Base-by-base conservation (phyloP, 2,113 vertebrate genomes). In the Macroglossus sobrinus region DNA sequence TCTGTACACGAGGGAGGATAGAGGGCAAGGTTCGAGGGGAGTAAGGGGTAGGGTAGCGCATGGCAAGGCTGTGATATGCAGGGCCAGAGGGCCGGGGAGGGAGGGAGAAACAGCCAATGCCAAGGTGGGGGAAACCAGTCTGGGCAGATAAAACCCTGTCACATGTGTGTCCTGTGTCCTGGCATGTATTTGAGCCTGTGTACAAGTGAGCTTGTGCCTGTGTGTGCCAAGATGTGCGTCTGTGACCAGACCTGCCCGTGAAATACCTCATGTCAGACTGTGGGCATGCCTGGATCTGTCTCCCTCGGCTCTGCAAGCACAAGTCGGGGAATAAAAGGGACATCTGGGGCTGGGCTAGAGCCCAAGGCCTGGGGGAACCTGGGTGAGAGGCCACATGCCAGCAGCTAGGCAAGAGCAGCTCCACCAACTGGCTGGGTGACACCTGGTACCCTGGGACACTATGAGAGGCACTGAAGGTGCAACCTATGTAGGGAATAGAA, bases 41-140 rank as follows among this genome's bases (percentile, higher is more conserved):
- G 22, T 10, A 16, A 47, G 30, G 7, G 19, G 24, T 11, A 28
- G 3, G 35, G 16, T 7, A 35, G 66, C 63, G 21, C 89, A 81
- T 33, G 47, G 57, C 88, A 74, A 69, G 18, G 57, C 24, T 11
- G 63, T 55, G 45, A 43, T 10, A 0, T 4, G 7, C 57, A 74
- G 21, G 24, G 57, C 78, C 59, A 22, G 64, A 61, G 63, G 4
- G n/a, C 15, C 22, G 30, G 33, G 80, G 28, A 33, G 50, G 33
- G 19, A 68, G n/a, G 45, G 43, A 61, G 78, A 61, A n/a, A n/a
- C 10, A 50, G 19, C 35, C 45, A 30, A 47, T 38, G 53, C 88
- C 84, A 55, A 22, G 5, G 2, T 47, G 38, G 57, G 21, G 71
- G 88, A 92, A 92, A 92, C 86, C 38, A 93, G 95, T 90, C 95